Conservation (phyloP, 35 echinoderm and acorn worm species). For the Acanthaster planci region DNA sequence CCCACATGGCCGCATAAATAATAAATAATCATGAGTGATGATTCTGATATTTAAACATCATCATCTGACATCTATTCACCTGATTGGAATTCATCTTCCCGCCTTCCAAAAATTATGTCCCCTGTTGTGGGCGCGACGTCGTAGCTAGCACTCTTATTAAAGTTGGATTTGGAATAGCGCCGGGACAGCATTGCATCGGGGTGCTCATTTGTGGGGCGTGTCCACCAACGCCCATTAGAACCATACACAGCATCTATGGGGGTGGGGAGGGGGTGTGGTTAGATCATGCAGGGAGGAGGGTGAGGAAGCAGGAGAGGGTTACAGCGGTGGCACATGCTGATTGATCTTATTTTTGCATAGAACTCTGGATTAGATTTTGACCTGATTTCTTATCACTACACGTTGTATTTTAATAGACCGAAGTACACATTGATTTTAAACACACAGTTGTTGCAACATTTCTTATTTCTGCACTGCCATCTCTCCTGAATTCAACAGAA, state of each 20-base stretch:
- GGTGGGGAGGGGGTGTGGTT: not conserved
- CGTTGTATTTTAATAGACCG: no score
- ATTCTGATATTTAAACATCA: no score
- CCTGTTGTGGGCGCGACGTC: slow-evolving; percentile 77
- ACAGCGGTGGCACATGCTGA: not conserved
- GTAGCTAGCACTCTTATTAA: slow-evolving; percentile 70
- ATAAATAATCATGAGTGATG: no score
- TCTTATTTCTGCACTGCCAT: no score
- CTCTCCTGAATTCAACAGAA: no score
- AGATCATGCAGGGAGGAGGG: slow-evolving; percentile 4
- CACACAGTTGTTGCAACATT: no score
- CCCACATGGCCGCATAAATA: no score
- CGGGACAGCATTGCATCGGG: slow-evolving; percentile 62
- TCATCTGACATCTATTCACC: slow-evolving; percentile 35
- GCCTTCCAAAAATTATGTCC: slow-evolving; percentile 75
- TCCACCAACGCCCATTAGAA: slow-evolving; percentile 16
- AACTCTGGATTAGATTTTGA: no score
- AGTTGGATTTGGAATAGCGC: slow-evolving; percentile 71
- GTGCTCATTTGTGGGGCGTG: slow-evolving; percentile 27
- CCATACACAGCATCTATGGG: slow-evolving; percentile 57
- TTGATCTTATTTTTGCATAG: no score
- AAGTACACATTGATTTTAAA: no score
- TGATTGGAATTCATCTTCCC: slow-evolving; percentile 78
- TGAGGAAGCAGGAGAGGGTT: not conserved
- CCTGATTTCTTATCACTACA: no score